Evolutionary conservation across 2,797 vertebrate species (phyloP).

Genomic region (Triplophysa yarkandensis): DNA sequence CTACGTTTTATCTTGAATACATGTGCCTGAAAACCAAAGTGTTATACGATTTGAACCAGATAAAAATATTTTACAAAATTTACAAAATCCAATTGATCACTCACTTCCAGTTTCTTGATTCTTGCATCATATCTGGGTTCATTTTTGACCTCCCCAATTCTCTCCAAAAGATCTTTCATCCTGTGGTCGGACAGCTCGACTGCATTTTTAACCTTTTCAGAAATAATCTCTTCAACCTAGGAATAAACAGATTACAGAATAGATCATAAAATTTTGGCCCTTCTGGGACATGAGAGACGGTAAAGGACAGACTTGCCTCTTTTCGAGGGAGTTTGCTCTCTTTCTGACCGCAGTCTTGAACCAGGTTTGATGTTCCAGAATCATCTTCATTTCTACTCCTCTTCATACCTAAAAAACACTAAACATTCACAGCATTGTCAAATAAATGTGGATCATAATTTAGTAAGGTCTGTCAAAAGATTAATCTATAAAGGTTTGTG

Average conservation of each 20-base stretch:
- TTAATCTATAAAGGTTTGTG: too few species aligned
- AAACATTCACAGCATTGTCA: too few species aligned
- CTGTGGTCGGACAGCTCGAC: constrained; percentile 52
- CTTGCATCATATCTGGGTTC: constrained; percentile 51
- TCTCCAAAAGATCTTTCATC: constrained; percentile 56
- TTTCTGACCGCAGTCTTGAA: not conserved
- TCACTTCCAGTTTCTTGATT: constrained; percentile 68
- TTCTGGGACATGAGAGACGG: not conserved
- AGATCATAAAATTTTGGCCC: not conserved
- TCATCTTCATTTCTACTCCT: constrained; percentile 19
- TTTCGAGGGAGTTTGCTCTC: constrained; percentile 43
- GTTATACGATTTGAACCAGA: not conserved
- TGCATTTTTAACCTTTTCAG: constrained; percentile 58
- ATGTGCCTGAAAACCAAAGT: constrained; percentile 56
- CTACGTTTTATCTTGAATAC: constrained; percentile 62
- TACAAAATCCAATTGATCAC: not conserved
- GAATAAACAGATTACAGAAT: constrained; percentile 7
- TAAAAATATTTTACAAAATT: too few species aligned
- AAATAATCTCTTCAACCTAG: constrained; percentile 65
- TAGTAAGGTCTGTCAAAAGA: too few species aligned
- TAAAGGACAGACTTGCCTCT: constrained; percentile 52
- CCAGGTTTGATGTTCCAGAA: not conserved
- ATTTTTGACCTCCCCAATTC: constrained; percentile 51
- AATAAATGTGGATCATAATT: too few species aligned
- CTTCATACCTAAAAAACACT: constrained; percentile 44